Evolutionary conservation across 2,888 invertebrate genomes (phyloP).

Genomic region (Amphipyra tragopoginis): DNA sequence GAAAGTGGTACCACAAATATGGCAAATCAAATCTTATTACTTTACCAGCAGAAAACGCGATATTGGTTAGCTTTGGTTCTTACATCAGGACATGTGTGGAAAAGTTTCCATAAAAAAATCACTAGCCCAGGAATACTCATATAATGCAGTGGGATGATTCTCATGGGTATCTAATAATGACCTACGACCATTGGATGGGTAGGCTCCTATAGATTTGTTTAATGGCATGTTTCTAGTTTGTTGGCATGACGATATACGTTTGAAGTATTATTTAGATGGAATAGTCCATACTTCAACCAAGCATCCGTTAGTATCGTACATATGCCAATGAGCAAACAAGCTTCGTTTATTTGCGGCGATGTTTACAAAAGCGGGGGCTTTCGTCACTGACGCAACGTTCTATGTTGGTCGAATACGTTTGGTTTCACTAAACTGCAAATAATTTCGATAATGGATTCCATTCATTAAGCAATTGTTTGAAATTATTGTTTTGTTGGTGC

Average conservation of each 20-base stretch:
- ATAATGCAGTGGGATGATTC: not conserved
- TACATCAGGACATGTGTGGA: no score
- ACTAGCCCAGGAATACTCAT: not conserved
- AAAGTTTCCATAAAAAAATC: not conserved
- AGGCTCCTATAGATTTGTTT: no score
- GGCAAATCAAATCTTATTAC: not conserved
- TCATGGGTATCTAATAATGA: no score
- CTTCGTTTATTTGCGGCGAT: conserved; percentile 83
- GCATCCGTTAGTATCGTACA: conserved; percentile 57
- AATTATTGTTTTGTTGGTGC: conserved; percentile 1
- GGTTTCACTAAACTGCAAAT: conserved; percentile 24
- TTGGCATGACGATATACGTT: conserved; percentile 6
- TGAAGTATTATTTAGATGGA: conserved; percentile 11
- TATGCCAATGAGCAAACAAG: conserved; percentile 76
- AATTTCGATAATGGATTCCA: conserved; percentile 16
- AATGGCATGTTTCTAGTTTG: not conserved
- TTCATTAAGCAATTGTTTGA: conserved; percentile 27
- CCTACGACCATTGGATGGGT: no score
- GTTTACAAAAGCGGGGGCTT: conserved; percentile 81
- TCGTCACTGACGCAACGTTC: conserved; percentile 80
- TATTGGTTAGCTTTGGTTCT: no score
- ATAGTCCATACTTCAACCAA: conserved; percentile 23
- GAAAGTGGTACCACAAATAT: conserved; percentile 1
- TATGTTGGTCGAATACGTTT: conserved; percentile 65
- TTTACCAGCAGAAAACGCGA: not conserved